Evolutionary conservation across 1,140 invertebrate genomes (phyloP), one percentile per base, ranked within the genome.

Genomic region (Zophobas atratus): DNA sequence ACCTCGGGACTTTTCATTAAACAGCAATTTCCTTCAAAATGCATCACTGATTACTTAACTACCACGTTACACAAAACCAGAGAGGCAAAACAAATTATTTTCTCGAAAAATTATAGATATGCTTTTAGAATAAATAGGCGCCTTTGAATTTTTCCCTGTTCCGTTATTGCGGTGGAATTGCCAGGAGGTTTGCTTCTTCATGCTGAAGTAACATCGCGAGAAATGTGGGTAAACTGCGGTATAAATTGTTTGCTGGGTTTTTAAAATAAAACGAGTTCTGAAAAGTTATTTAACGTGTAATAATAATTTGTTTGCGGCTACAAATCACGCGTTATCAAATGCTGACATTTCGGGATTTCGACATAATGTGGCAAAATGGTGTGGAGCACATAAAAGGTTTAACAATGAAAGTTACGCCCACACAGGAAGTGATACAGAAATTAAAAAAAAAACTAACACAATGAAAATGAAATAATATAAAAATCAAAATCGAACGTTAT

Each of bases 11-110:
- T 77, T 75, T 41, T 71, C 41, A 80, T 73, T 60, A 73, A 67
- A 67, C 72, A 67, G n/a, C 35, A 71, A 81, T 77, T 80, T 80
- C 76, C 77, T 63, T 77, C 77, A 79, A 80, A 82, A 82, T 80
- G 79, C 81, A 74, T 75, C 70, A 36, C 77, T 80, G 79, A 82
- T 82, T 80, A 82, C 79, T 82, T 82, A 82, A 82, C 81, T 82
- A 82, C 81, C 74, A 82, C 70, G 73, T 82, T 82, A 82, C 81
- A 80, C 81, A 55, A 67, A 67, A 67, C 38, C 60, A 67, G 60
- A 46, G 20, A 41, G 60, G 60, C 60, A 67, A 67, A 67, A 67
- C 60, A 67, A 67, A 67, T 67, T 67, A 67, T 67, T 67, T 67
- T 67, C 39, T n/a, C 4, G 60, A 67, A 67, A 67, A 67, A 67